These are phyloP conservation scores for Drosophila murphyi DNA, from an alignment of 1,140 invertebrate species.

Conservation along the genomic window DNA sequence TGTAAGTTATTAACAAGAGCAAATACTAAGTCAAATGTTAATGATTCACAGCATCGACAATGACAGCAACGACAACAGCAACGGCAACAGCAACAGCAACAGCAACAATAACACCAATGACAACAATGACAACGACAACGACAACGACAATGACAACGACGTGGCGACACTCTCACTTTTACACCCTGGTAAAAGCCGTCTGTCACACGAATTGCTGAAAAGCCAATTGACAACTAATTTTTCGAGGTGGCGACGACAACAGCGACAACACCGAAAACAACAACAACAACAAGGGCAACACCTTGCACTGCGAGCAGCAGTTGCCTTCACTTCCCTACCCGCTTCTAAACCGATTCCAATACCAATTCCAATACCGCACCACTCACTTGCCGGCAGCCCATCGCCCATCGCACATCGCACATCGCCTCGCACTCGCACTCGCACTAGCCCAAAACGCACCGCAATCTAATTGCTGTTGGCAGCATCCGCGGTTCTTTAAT, in stretches of 20 bases:
- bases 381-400: constrained; percentile 1
- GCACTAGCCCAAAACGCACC: constrained; percentile 70
- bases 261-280: constrained; percentile 23
- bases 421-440: constrained; percentile 70
- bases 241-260: constrained; percentile 60
- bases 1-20: constrained; percentile 58
- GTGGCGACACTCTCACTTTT: constrained; percentile 54
- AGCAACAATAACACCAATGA: not conserved
- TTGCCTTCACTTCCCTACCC: not conserved
- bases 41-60: constrained; percentile 33
- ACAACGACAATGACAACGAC: not conserved
- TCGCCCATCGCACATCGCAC: constrained; percentile 2
- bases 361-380: constrained; percentile 2
- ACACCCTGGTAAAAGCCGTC: constrained; percentile 62
- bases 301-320: constrained; percentile 50
- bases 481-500: constrained; percentile 81
- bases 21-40: constrained; percentile 48
- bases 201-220: constrained; percentile 69
- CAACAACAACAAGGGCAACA: constrained; percentile 40
- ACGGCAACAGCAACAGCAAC: constrained; percentile 5
- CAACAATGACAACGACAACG: not conserved
- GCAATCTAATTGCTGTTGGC: constrained; percentile 80
- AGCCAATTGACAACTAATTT: constrained; percentile 76
- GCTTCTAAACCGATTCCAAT: not conserved
- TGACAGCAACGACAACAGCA: not conserved